phyloP scores from a whole-genome alignment of 2,888 invertebrate species.

The Lithosia quadra region DNA sequence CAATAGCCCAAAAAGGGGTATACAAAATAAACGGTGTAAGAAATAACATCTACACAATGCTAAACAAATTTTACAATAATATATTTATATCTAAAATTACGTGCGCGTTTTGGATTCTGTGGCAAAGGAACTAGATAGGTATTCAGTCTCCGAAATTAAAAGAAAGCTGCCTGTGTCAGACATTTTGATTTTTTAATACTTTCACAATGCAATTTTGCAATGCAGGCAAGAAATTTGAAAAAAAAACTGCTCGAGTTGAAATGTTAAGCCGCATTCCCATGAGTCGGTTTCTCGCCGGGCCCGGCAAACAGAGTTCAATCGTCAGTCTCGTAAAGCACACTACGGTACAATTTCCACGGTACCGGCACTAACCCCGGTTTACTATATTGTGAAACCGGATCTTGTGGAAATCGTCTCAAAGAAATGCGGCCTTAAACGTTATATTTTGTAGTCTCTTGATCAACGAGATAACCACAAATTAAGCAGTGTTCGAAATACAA shows the following conservation, averaged over 20 bases:
- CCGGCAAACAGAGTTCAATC: not conserved
- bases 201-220: not conserved
- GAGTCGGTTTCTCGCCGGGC: not conserved
- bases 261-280: not conserved
- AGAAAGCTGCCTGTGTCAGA: constrained; percentile 40
- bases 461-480: not conserved
- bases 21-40: constrained; percentile 16
- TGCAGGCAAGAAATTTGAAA: constrained; percentile 16
- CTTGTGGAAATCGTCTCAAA: not conserved
- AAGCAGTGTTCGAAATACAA: constrained; percentile 3
- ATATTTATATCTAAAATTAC: constrained; percentile 31
- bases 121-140: constrained; percentile 41
- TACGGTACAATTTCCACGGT: not conserved
- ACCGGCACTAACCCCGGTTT: too few relatives aligned
- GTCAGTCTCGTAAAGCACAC: not conserved
- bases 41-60: constrained; percentile 26
- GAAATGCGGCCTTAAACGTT: not conserved
- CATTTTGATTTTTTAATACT: not conserved
- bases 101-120: constrained; percentile 42
- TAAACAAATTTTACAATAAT: constrained; percentile 36
- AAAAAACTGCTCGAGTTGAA: not conserved
- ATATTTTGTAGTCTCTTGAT: not conserved
- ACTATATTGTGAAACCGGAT: not conserved
- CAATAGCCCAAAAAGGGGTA: too few relatives aligned
- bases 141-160: constrained; percentile 48